phyloP scores from a whole-genome alignment of 2,888 invertebrate genomes.

The Deilephila elpenor region DNA sequence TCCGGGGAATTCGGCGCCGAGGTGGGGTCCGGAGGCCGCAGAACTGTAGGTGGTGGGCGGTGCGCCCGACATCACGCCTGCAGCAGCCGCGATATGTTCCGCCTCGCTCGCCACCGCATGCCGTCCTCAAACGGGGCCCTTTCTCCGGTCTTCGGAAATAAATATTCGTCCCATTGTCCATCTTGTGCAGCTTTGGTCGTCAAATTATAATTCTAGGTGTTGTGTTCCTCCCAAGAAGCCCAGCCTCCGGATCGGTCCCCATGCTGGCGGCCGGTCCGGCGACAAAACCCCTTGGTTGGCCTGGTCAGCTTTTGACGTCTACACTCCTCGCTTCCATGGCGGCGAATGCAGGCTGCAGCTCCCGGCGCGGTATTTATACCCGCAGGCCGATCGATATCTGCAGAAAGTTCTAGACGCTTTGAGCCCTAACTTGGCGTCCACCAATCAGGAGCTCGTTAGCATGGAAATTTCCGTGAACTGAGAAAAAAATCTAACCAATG shows the following conservation, averaged over 20 bases:
- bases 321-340: slow-evolving; percentile 20
- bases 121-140: background rate
- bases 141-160: slow-evolving; percentile 21
- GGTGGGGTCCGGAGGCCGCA: slow-evolving; percentile 22
- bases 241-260: background rate
- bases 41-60: slow-evolving; percentile 14
- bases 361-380: slow-evolving; percentile 4
- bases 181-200: slow-evolving; percentile 1
- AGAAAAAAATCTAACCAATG: background rate
- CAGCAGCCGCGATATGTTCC: background rate
- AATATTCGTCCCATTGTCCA: slow-evolving; percentile 3
- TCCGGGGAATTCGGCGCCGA: slow-evolving; percentile 7
- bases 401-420: slow-evolving; percentile 11
- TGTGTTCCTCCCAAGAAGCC: slow-evolving; percentile 5
- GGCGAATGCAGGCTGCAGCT: slow-evolving; percentile 21
- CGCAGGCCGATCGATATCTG: background rate
- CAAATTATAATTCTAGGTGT: slow-evolving; percentile 13
- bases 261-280: background rate
- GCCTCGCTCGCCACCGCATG: background rate
- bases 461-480: slow-evolving; percentile 4
- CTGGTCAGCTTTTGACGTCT: slow-evolving; percentile 24
- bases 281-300: slow-evolving; percentile 6
- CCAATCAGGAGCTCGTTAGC: background rate
- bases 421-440: background rate
- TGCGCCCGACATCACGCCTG: background rate